phyloP scores from a whole-genome alignment of 1,140 invertebrate genomes.

The Mesaphorura yosii region DNA sequence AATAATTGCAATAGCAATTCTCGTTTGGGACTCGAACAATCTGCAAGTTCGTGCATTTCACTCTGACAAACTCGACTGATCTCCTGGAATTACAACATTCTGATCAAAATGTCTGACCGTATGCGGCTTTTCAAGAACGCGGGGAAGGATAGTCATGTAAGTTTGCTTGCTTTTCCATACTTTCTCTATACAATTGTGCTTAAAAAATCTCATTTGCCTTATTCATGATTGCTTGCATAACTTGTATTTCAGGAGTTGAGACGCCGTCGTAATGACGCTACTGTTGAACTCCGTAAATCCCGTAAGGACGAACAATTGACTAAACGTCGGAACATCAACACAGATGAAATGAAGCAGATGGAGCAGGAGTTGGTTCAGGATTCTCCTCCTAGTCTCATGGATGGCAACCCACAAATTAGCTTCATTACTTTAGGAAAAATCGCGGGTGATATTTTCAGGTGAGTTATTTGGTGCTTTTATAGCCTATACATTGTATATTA shows the following conservation, averaged over 20 bases:
- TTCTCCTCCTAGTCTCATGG: background rate
- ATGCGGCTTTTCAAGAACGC: conserved; percentile 39
- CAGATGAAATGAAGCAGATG: conserved; percentile 35
- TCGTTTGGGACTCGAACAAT: too few relatives aligned
- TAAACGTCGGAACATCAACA: conserved; percentile 77
- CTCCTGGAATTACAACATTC: too few relatives aligned
- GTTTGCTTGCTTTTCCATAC: background rate
- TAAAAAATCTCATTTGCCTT: background rate
- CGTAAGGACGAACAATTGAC: conserved; percentile 90
- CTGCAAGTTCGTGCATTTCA: too few relatives aligned
- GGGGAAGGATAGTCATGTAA: conserved; percentile 40
- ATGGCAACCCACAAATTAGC: background rate
- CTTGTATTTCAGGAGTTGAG: conserved; percentile 58
- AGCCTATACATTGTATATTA: background rate
- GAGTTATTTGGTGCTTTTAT: background rate
- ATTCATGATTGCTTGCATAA: conserved; percentile 3
- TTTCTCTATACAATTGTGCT: background rate
- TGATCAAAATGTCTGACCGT: too few relatives aligned
- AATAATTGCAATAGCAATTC: too few relatives aligned
- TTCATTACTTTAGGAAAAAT: conserved; percentile 11
- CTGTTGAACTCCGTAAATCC: conserved; percentile 79
- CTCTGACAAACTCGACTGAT: too few relatives aligned
- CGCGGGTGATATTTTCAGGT: conserved; percentile 18
- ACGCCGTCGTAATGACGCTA: conserved; percentile 71
- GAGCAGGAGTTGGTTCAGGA: background rate